Evolutionary conservation across 2,888 invertebrate species (phyloP).

Genomic region (Sarcophaga caerulescens): DNA sequence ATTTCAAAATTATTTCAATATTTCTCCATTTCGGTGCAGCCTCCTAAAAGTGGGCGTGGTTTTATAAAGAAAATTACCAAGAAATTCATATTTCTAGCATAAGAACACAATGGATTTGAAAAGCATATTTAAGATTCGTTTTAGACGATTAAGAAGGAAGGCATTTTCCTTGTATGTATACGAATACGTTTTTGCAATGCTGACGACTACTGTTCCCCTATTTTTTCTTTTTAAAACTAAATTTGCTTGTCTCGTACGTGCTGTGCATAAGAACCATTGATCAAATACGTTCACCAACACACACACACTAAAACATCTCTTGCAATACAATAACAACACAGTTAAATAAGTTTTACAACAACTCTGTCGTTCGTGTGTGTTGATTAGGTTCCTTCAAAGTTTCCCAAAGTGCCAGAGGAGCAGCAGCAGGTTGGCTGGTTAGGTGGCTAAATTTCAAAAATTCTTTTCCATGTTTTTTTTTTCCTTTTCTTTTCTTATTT

Average conservation of each 20-base stretch:
- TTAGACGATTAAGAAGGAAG: conserved; percentile 5
- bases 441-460: conserved; percentile 32
- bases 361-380: conserved; percentile 65
- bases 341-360: conserved; percentile 55
- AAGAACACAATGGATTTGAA: neutral
- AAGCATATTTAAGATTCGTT: neutral
- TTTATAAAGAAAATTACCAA: neutral
- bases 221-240: conserved; percentile 74
- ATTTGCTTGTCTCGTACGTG: conserved; percentile 80
- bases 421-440: conserved; percentile 16
- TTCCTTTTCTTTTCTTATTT: neutral
- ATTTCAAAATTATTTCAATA: too few relatives aligned
- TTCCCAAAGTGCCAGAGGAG: conserved; percentile 33
- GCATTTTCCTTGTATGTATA: conserved; percentile 35
- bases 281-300: conserved; percentile 31
- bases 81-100: neutral
- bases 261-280: conserved; percentile 72
- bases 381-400: conserved; percentile 65
- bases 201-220: neutral
- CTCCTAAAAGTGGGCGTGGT: neutral
- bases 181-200: conserved; percentile 42
- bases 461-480: conserved; percentile 12
- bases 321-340: conserved; percentile 14
- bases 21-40: too few relatives aligned
- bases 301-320: conserved; percentile 1